phyloP scores from a whole-genome alignment of 2,797 vertebrate genomes.

The Rhinogobio ventralis region DNA sequence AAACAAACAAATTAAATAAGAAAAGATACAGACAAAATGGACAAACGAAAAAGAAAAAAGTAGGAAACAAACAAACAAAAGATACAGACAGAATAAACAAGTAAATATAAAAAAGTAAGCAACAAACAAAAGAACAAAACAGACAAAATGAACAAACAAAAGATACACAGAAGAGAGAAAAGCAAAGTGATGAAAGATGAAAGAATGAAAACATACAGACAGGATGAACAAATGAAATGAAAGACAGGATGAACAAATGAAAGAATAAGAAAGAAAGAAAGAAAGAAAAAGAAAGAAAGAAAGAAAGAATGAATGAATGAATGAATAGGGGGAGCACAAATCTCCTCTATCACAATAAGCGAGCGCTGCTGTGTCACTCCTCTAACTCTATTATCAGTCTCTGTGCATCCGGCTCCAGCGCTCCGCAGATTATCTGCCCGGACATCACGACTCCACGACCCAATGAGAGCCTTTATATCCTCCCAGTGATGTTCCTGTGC shows the following conservation, averaged over 20 bases:
- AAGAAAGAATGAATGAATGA: not conserved
- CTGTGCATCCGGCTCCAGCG: not conserved
- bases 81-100: not conserved
- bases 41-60: not conserved
- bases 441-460: conserved; percentile 18
- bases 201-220: not conserved
- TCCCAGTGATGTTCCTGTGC: conserved; percentile 1
- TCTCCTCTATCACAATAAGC: not conserved
- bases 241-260: not conserved
- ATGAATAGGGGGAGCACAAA: not conserved
- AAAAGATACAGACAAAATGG: not conserved
- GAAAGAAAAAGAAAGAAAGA: not conserved
- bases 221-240: not conserved
- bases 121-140: not conserved
- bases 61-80: not conserved
- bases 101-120: not conserved
- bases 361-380: not conserved
- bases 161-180: not conserved
- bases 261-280: too few relatives aligned
- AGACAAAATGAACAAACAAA: not conserved
- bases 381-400: conserved; percentile 39
- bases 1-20: not conserved
- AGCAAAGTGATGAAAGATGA: not conserved
- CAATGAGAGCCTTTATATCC: conserved; percentile 3
- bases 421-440: conserved; percentile 18